Evolutionary conservation across 2,113 vertebrate species (phyloP).

Genomic region (zebrafish (Danio rerio)): GRCz12tu NC_133182.1:75490501-75491000

Average conservation of each 20-base stretch:
- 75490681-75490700: background rate
- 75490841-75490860: background rate
- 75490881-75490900: slow-evolving; percentile 4
- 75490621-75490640: slow-evolving; percentile 81
- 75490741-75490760: slow-evolving; percentile 28
- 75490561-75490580: slow-evolving; percentile 96
- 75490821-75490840: slow-evolving; percentile 21
- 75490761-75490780: background rate
- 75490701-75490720: slow-evolving; percentile 1
- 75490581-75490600: slow-evolving; percentile 98
- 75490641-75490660: background rate
- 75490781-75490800: background rate
- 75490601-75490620: slow-evolving; percentile 96
- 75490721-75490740: no score
- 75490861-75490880: background rate
- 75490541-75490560: slow-evolving; percentile 90
- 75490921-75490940: background rate
- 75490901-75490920: background rate
- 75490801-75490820: slow-evolving; percentile 15
- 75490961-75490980: background rate
- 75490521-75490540: no score
- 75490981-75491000: no score
- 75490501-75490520: no score
- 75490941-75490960: background rate
- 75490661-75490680: background rate